Percentiles rank a stretch among this genome's conserved stretches.
Conservation (phyloP, 2,888 invertebrate species). For the Anorthoa munda region DNA sequence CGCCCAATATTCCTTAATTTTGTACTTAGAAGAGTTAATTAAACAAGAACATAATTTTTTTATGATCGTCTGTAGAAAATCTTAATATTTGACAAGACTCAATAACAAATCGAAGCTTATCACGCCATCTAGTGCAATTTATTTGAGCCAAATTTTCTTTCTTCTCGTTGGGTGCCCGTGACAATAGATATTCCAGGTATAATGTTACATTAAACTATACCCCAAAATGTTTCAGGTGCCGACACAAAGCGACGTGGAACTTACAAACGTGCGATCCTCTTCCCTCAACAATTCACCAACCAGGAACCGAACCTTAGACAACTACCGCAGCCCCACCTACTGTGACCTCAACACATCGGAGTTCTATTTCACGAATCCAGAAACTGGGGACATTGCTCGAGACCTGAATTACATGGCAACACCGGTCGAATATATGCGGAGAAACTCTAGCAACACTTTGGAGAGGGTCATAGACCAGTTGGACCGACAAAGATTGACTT, state of each 20-base stretch:
- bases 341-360: slow-evolving; percentile 75
- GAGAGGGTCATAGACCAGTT: slow-evolving; percentile 79
- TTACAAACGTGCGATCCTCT: slow-evolving; percentile 76
- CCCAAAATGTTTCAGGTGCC: slow-evolving; percentile 77
- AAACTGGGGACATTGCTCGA: slow-evolving; percentile 70
- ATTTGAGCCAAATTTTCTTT: too few species aligned
- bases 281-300: slow-evolving; percentile 75
- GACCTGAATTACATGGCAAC: slow-evolving; percentile 81
- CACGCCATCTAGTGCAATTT: too few species aligned
- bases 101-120: too few species aligned
- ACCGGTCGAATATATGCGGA: slow-evolving; percentile 76
- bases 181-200: too few species aligned
- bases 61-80: too few species aligned
- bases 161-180: too few species aligned
- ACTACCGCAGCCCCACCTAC: slow-evolving; percentile 81
- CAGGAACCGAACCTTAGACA: slow-evolving; percentile 62
- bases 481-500: slow-evolving; percentile 76
- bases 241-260: slow-evolving; percentile 82
- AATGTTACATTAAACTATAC: too few species aligned
- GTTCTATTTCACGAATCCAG: slow-evolving; percentile 75
- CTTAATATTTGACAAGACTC: too few species aligned
- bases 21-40: too few species aligned
- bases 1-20: too few species aligned
- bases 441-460: slow-evolving; percentile 73
- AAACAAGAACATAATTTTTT: too few species aligned